Base-by-base conservation (phyloP, 2,888 invertebrate species). In the Branchipolynoe longqiensis region DNA sequence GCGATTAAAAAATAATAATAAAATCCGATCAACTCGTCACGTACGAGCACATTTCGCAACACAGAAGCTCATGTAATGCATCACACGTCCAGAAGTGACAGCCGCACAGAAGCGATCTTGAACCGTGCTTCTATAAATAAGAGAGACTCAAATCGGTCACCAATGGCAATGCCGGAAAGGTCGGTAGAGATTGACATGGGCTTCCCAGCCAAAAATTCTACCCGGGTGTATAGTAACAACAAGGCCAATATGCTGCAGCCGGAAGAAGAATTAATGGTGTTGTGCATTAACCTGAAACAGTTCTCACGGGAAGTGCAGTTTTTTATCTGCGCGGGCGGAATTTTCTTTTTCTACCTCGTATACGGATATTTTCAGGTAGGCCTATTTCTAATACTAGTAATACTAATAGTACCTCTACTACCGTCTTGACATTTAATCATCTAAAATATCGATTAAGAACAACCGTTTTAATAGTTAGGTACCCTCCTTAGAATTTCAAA, bases 331-430 rank as follows among this genome's bases (percentile, higher is more conserved):
- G 96, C 96, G 83, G 91, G 94, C 36, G 97, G 97, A 84, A 97
- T 98, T 8, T 98, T 98, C 94, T 93, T 96, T 88, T 97, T 98
- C 92, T 99, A 97, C 94, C 94, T 98, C 86, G 95, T 97, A 0
- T 98, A 98, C 95, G 98, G 98, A 83, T 98, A 97, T 88, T 90
- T 94, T 74, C 92, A 96, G 95, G 99, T 95, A 92, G 28, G 41
- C n/a, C 58, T 25, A 85, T 8, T 18, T 4, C 31, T 64, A 31
- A 25, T 62, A 25, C 28, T 40, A 1, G n/a, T 40, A 73, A 8
- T 41, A 28, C 36, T 64, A 31, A 33, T 83, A 64, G 8, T 78
- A 31, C 25, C 33, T 3, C 33, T 28, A 83, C 33, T 33, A 83
- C 25, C 28, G 28, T 74, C 28, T 28, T 74, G 38, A 1, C n/a